These are phyloP conservation scores for Myiozetetes cayanensis DNA, from an alignment of 2,113 vertebrate species.

Conservation along the genomic window DNA sequence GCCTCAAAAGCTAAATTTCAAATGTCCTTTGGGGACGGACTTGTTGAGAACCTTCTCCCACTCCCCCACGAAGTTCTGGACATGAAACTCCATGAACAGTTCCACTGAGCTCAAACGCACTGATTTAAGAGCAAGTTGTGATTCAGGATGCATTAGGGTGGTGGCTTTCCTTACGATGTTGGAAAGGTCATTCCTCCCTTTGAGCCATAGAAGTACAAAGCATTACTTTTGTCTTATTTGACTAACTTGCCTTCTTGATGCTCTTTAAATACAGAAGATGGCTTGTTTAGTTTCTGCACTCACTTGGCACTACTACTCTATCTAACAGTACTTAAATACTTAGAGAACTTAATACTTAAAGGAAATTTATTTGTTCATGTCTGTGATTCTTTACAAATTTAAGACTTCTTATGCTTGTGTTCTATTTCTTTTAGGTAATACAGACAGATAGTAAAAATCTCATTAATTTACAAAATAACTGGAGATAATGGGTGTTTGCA, in stretches of 20 bases:
- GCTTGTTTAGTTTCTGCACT: not conserved
- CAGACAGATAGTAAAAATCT: constrained; percentile 23
- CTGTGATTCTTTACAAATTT: not conserved
- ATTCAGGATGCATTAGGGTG: not conserved
- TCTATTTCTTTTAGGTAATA: constrained; percentile 24
- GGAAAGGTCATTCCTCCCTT: not conserved
- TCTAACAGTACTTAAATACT: not conserved
- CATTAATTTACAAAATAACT: constrained; percentile 37
- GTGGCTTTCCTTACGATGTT: not conserved
- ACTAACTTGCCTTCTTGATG: not conserved
- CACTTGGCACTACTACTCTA: not conserved
- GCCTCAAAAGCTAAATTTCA: not conserved
- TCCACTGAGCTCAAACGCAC: not conserved
- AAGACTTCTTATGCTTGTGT: not conserved
- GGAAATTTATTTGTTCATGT: not conserved
- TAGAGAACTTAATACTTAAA: not conserved
- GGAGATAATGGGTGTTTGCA: constrained; percentile 52
- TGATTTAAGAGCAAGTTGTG: not conserved
- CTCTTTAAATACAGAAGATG: not conserved
- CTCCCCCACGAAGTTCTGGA: not conserved
- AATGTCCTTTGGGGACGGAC: not conserved
- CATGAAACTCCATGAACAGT: not conserved
- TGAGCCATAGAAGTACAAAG: not conserved
- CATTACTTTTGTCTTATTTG: not conserved
- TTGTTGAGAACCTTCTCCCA: not conserved